Percentiles rank a stretch among this genome's conserved stretches.
Conservation (phyloP, 2,797 vertebrate genomes). For the Macropodus opercularis region DNA sequence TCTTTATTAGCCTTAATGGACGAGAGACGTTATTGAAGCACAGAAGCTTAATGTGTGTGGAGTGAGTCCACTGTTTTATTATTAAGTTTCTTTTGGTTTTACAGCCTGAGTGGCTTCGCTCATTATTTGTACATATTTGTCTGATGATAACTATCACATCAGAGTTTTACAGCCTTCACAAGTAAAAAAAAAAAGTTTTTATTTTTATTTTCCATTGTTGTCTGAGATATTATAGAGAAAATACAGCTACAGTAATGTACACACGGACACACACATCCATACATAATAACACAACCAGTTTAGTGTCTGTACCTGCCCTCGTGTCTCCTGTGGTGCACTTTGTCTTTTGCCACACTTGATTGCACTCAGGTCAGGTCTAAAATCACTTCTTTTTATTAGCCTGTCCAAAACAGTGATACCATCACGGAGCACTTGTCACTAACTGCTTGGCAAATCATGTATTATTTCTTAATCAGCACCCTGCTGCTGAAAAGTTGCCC, state of each 20-base stretch:
- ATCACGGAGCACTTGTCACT: conserved; percentile 9
- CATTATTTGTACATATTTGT: too few species aligned
- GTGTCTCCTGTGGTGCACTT: not conserved
- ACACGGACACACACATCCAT: not conserved
- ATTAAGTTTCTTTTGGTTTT: too few species aligned
- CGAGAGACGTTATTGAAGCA: conserved; percentile 40
- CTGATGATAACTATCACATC: too few species aligned
- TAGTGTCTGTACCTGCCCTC: not conserved
- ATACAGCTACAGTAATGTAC: not conserved
- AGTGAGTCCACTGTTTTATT: conserved; percentile 1
- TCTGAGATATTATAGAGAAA: too few species aligned
- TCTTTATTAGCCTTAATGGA: conserved; percentile 68
- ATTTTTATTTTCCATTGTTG: too few species aligned
- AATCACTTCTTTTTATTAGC: conserved; percentile 18
- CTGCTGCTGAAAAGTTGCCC: conserved; percentile 16
- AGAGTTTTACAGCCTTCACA: too few species aligned
- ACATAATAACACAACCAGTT: not conserved
- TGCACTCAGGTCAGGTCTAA: conserved; percentile 15
- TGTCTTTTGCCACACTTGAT: conserved; percentile 9
- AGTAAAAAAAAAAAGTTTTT: too few species aligned
- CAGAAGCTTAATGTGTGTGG: conserved; percentile 63
- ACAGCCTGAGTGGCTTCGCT: too few species aligned
- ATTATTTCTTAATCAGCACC: conserved; percentile 31
- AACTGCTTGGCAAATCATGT: conserved; percentile 23
- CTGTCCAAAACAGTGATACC: not conserved